phyloP scores from a whole-genome alignment of 2,888 invertebrate species.

The Apantesis nais region DNA sequence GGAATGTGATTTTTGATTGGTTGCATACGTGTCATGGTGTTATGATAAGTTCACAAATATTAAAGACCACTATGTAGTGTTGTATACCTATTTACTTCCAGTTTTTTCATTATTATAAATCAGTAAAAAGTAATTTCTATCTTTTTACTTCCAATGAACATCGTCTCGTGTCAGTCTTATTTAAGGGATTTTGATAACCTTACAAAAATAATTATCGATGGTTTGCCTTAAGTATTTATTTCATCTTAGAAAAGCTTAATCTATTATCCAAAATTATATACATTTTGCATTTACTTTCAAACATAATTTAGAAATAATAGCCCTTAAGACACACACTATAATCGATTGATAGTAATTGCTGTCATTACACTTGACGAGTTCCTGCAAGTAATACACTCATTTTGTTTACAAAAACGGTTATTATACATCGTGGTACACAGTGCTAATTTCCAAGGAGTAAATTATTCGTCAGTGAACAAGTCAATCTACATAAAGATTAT shows the following conservation, averaged over 20 bases:
- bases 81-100: too few species aligned
- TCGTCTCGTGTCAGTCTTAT: neutral
- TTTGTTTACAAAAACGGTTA: conserved; percentile 45
- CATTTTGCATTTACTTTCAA: conserved; percentile 7
- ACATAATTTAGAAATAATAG: conserved; percentile 11
- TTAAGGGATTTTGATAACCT: neutral
- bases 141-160: neutral
- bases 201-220: neutral
- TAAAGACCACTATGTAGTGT: neutral
- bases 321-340: conserved; percentile 22
- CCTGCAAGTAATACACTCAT: conserved; percentile 26
- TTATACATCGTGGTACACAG: conserved; percentile 46
- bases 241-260: neutral
- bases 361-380: conserved; percentile 40
- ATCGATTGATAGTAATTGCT: conserved; percentile 39
- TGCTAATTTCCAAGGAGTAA: conserved; percentile 50
- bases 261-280: neutral
- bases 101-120: too few species aligned
- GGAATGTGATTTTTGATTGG: conserved; percentile 48
- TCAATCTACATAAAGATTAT: conserved; percentile 56
- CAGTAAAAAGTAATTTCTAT: neutral
- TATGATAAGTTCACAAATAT: conserved; percentile 31
- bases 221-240: neutral
- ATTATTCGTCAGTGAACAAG: conserved; percentile 50
- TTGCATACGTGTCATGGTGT: conserved; percentile 50